Evolutionary conservation across 92 coral and sea anemone species (phyloP).

Genomic region (Epizoanthus illoricatus): DNA sequence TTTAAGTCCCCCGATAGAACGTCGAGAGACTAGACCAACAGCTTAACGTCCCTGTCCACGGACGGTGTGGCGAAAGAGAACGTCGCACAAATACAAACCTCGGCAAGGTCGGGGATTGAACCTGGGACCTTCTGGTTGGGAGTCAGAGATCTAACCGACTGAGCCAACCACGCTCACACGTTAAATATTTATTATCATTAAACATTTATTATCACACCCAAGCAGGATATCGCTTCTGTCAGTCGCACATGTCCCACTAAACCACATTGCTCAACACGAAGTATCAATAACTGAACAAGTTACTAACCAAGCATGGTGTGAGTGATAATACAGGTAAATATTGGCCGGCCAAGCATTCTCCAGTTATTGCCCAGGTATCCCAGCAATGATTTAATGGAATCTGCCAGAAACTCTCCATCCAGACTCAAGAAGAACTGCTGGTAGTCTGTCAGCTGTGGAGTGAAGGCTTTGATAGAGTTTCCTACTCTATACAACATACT

Average conservation of each 20-base stretch:
- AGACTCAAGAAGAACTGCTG: constrained; percentile 95
- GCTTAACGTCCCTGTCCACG: no score
- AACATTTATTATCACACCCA: background rate
- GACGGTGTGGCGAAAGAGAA: no score
- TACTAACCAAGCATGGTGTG: constrained; percentile 90
- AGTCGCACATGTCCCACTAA: background rate
- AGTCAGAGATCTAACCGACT: no score
- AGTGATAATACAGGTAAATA: constrained; percentile 77
- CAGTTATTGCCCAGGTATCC: constrained; percentile 94
- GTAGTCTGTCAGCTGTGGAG: constrained; percentile 95
- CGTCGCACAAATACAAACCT: no score
- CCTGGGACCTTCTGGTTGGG: no score
- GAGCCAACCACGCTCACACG: no score
- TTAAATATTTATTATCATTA: no score
- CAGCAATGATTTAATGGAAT: constrained; percentile 84
- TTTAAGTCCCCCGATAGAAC: no score
- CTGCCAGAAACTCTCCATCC: constrained; percentile 96
- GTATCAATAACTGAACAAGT: background rate
- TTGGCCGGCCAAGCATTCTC: constrained; percentile 92
- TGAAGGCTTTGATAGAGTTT: constrained; percentile 83
- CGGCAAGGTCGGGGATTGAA: no score
- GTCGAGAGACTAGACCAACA: no score
- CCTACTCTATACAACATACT: constrained; percentile 92
- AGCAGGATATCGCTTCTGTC: background rate
- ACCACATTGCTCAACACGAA: background rate